phyloP scores from a whole-genome alignment of 2,797 vertebrate species.

The Gobio occitaniae region DNA sequence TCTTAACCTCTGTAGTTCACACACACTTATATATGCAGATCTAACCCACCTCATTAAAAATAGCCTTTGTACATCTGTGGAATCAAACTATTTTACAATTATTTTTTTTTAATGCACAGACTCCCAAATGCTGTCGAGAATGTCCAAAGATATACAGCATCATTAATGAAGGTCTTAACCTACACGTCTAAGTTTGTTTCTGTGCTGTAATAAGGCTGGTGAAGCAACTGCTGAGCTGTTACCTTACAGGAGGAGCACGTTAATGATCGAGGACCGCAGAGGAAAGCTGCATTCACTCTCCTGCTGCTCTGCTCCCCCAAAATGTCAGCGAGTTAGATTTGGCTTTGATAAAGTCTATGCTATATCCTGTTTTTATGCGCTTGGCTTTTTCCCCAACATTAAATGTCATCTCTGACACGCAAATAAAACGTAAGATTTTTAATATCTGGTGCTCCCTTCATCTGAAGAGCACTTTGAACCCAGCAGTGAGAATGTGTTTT shows the following conservation, averaged over 20 bases:
- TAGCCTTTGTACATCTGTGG: conserved; percentile 25
- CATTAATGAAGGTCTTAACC: conserved; percentile 39
- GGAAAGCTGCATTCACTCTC: background rate
- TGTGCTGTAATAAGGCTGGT: conserved; percentile 26
- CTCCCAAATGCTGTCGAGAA: conserved; percentile 5
- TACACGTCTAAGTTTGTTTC: conserved; percentile 21
- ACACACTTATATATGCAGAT: background rate
- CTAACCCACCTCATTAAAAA: conserved; percentile 31
- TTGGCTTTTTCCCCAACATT: conserved; percentile 42
- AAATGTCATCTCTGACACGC: conserved; percentile 63
- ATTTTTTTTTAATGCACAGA: conserved; percentile 11
- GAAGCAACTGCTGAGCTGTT: conserved; percentile 35
- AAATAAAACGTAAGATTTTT: conserved; percentile 43
- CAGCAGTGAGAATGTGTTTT: conserved; percentile 33
- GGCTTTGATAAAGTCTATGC: conserved; percentile 65
- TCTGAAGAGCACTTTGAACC: conserved; percentile 51
- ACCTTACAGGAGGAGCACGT: conserved; percentile 22
- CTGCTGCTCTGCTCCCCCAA: conserved; percentile 49
- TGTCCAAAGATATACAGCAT: conserved; percentile 2
- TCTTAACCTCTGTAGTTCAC: conserved; percentile 4
- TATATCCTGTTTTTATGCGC: conserved; percentile 17
- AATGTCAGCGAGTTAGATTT: conserved; percentile 67
- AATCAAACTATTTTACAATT: conserved; percentile 37
- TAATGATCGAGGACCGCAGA: conserved; percentile 14
- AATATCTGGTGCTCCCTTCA: conserved; percentile 53